Evolutionary conservation across 1,140 invertebrate species (phyloP), one percentile per base, ranked within the genome.

Genomic region (Wasmannia auropunctata): DNA sequence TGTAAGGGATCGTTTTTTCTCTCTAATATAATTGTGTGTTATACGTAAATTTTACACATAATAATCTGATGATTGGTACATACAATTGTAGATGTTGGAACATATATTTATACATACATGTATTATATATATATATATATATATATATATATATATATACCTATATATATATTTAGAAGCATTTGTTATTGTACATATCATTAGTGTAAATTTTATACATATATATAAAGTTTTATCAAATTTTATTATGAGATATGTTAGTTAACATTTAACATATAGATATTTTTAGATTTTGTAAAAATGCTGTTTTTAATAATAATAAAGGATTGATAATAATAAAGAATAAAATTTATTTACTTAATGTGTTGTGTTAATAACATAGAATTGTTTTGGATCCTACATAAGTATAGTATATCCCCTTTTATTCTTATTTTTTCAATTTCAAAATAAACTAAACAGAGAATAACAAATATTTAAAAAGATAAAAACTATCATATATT

Each of bases 101-200:
- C 0, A 7, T 34, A 56, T 43, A 69, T 69, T 75, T 54, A 56
- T 31, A 37, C 14, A n/a, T n/a, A 0, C 8, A 54, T 80, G 49
- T 79, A 43, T n/a, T 31, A 1, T 65, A 62, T 80, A 80, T 7
- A 67, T 80, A 80, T 8, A 65, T 79, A 77, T n/a, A n/a, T n/a
- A n/a, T n/a, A n/a, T n/a, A n/a, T n/a, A n/a, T n/a, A n/a, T n/a
- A n/a, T n/a, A n/a, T n/a, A n/a, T n/a, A n/a, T n/a, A n/a, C n/a
- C n/a, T n/a, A n/a, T n/a, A n/a, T n/a, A n/a, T n/a, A n/a, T n/a
- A n/a, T n/a, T n/a, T n/a, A n/a, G n/a, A n/a, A n/a, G n/a, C n/a
- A n/a, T n/a, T n/a, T n/a, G n/a, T n/a, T n/a, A n/a, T n/a, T n/a
- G n/a, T n/a, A n/a, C n/a, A n/a, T n/a, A n/a, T 25, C 8, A 25